These are phyloP conservation scores for Cyprinodon diabolis DNA, from an alignment of 2,797 vertebrate species.

Conservation along the genomic window DNA sequence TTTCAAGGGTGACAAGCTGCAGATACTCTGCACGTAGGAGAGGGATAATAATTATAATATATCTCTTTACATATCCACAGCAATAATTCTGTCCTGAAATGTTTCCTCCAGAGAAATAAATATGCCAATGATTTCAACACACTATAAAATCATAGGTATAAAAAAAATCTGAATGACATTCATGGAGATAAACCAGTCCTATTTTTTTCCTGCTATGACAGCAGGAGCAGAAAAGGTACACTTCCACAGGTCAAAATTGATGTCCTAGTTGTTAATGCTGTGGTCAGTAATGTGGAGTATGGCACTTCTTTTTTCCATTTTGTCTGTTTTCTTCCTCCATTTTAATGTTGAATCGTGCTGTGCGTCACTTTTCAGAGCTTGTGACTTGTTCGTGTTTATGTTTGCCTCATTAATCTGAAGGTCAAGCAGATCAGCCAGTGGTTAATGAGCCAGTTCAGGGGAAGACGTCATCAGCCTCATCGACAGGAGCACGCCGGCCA, in stretches of 20 bases:
- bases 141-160: slow-evolving; percentile 50
- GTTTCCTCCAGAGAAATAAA: slow-evolving; percentile 65
- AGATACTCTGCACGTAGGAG: slow-evolving; percentile 31
- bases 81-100: slow-evolving; percentile 63
- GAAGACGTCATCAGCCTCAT: slow-evolving; percentile 62
- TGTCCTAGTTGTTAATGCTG: slow-evolving; percentile 35
- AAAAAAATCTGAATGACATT: slow-evolving; percentile 38
- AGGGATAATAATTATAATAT: slow-evolving; percentile 33
- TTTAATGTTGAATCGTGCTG: not conserved
- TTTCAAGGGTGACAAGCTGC: slow-evolving; percentile 32
- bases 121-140: slow-evolving; percentile 58
- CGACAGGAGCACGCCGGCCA: slow-evolving; percentile 50
- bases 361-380: slow-evolving; percentile 9
- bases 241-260: slow-evolving; percentile 26
- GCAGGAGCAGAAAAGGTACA: slow-evolving; percentile 26
- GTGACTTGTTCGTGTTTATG: slow-evolving; percentile 37
- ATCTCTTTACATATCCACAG: slow-evolving; percentile 48
- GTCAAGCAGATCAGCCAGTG: slow-evolving; percentile 39
- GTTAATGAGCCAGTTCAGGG: slow-evolving; percentile 46
- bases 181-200: slow-evolving; percentile 53
- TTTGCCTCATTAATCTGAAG: slow-evolving; percentile 48
- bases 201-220: slow-evolving; percentile 25
- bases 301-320: not conserved
- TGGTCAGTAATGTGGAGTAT: slow-evolving; percentile 23
- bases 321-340: not conserved